phyloP scores from a whole-genome alignment of 2,113 vertebrate species.

The Psilopsiagon aymara region DNA sequence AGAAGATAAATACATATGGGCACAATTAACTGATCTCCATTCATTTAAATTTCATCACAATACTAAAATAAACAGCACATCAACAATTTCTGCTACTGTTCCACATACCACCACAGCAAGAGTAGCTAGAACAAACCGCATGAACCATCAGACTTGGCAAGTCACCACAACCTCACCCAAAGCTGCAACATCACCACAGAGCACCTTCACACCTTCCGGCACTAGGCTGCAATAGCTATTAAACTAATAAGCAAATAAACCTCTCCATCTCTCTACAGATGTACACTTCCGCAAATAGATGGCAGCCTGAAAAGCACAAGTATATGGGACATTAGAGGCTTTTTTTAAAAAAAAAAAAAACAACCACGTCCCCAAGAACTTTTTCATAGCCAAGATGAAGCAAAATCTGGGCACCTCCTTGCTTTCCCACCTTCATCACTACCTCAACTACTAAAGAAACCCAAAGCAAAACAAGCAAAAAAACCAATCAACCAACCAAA shows the following conservation, averaged over 20 bases:
- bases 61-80: constrained; percentile 18
- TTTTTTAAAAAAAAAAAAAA: not conserved
- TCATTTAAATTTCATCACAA: constrained; percentile 21
- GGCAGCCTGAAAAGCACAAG: accelerated
- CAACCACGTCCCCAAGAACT: not conserved
- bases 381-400: not conserved
- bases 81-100: constrained; percentile 3
- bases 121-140: not conserved
- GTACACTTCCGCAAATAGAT: not conserved
- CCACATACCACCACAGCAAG: not conserved
- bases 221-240: not conserved
- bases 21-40: constrained; percentile 9
- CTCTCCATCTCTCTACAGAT: not conserved
- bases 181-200: not conserved
- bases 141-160: not conserved
- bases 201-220: not conserved
- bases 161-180: not conserved
- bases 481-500: not conserved
- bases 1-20: not conserved
- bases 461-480: not conserved
- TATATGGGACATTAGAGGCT: not conserved
- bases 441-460: not conserved
- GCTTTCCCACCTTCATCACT: not conserved
- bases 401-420: not conserved
- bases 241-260: not conserved